Base-by-base conservation (phyloP, 1,140 invertebrate genomes). In the Calosoma granatense region DNA sequence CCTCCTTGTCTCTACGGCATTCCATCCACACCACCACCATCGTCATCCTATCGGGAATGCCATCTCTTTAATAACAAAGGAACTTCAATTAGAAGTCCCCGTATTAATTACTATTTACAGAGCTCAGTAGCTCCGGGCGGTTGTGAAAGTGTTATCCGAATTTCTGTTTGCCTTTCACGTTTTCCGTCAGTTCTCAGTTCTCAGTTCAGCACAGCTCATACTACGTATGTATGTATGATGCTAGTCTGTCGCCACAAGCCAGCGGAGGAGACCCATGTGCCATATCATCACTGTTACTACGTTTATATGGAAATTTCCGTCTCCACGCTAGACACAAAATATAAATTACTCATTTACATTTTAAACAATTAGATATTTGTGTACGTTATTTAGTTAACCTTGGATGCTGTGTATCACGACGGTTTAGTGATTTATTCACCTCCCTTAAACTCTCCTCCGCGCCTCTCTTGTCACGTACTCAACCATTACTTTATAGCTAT, bases 81-180 rank as follows among this genome's bases (percentile, higher is more conserved):
- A 57, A 60, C 39, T 55, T 51, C 36, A 54, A 57, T 60, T 60
- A 57, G 56, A 51, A 52, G 43, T 47, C 41, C 17, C 55, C 26
- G 47, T 58, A 58, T 58, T 61, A 61, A 61, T 61, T 61, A 58
- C 47, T 61, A 61, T 61, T 58, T 61, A 58, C 56, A 22, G 56
- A 53, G 51, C 41, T 47, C 41, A 47, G 41, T 47, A 11, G 41
- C 41, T 47, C 3, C 56, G 54, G 52, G 54, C 56, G 23, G 20
- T 20, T 17, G 41, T 9, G 41, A 47, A 47, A 47, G 17, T 47
- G 41, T 9, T 47, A 47, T 47, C 41, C 17, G 9, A 47, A 47
- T 47, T 12, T 47, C 41, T 47, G 41, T 47, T 47, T 47, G 41
- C 41, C 15, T 47, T 47, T 47, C 41, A 17, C 9, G 41, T 47